These are phyloP conservation scores for Oncorhynchus masou DNA, from an alignment of 2,113 vertebrate genomes.

Conservation along the genomic window DNA sequence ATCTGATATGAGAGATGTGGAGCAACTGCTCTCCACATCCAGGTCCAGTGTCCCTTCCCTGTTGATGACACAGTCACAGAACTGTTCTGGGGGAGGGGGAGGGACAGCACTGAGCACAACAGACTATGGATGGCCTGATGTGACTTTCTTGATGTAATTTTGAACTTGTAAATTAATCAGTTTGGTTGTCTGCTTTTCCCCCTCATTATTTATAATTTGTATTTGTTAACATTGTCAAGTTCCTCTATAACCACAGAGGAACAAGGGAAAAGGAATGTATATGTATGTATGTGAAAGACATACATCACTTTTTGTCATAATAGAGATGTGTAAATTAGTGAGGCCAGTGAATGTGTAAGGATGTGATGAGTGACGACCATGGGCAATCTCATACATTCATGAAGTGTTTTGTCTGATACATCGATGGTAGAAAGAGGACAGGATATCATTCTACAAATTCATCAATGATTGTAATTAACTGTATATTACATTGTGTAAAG, in stretches of 20 bases:
- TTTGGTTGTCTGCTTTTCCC: constrained; percentile 11
- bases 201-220: constrained; percentile 38
- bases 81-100: not conserved
- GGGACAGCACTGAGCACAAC: constrained; percentile 18
- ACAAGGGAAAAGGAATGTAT: not conserved
- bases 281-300: not conserved
- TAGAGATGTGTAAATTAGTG: not conserved
- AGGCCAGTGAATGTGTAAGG: constrained; percentile 9
- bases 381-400: constrained; percentile 3
- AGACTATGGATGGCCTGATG: constrained; percentile 10
- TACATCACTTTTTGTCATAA: not conserved
- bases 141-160: not conserved
- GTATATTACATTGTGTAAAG: constrained; percentile 5
- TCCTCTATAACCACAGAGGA: constrained; percentile 17
- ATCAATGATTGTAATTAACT: constrained; percentile 13
- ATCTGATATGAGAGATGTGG: constrained; percentile 16
- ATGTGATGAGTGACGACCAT: constrained; percentile 1
- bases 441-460: constrained; percentile 10
- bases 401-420: constrained; percentile 7
- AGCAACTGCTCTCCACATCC: not conserved
- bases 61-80: not conserved
- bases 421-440: constrained; percentile 20
- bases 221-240: constrained; percentile 8
- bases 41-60: not conserved
- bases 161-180: not conserved